Conservation (phyloP, 2,113 vertebrate genomes). For the Polyodon spathula region DNA sequence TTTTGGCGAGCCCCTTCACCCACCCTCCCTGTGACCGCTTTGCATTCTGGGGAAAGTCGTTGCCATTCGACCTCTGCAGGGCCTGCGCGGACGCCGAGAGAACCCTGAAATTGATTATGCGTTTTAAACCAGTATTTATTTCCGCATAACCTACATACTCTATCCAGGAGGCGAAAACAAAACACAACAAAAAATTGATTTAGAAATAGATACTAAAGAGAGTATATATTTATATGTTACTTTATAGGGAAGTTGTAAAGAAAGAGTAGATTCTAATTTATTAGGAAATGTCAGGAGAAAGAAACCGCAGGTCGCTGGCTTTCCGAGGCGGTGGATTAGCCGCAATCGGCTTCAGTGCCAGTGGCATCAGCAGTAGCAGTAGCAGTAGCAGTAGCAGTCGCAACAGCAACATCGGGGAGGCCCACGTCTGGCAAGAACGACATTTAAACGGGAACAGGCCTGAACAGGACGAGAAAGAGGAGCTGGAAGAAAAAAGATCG, state of each 20-base stretch:
- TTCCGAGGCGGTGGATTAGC: slow-evolving; percentile 79
- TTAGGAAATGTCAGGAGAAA: slow-evolving; percentile 72
- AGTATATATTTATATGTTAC: slow-evolving; percentile 8
- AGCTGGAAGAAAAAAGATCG: slow-evolving; percentile 63
- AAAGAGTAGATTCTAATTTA: slow-evolving; percentile 56
- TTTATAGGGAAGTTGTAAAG: slow-evolving; percentile 36
- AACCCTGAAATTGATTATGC: slow-evolving; percentile 74
- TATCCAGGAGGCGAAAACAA: slow-evolving; percentile 56
- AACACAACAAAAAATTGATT: slow-evolving; percentile 11
- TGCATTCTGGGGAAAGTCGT: slow-evolving; percentile 95
- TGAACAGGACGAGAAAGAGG: slow-evolving; percentile 70
- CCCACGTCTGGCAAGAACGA: slow-evolving; percentile 76
- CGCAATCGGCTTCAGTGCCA: slow-evolving; percentile 51
- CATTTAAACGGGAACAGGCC: slow-evolving; percentile 79
- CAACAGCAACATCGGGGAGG: slow-evolving; percentile 81
- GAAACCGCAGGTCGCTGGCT: slow-evolving; percentile 93
- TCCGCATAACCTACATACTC: slow-evolving; percentile 73
- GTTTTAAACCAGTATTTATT: slow-evolving; percentile 71
- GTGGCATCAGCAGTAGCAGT: too few relatives aligned
- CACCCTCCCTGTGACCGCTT: slow-evolving; percentile 61
- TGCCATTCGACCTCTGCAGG: slow-evolving; percentile 96
- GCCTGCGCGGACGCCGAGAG: slow-evolving; percentile 81
- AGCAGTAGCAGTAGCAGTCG: slow-evolving; percentile 54
- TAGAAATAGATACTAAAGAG: slow-evolving; percentile 32
- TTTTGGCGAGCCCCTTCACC: slow-evolving; percentile 46